Conservation (phyloP, 2,797 vertebrate genomes). For the Nothura maculosa region DNA sequence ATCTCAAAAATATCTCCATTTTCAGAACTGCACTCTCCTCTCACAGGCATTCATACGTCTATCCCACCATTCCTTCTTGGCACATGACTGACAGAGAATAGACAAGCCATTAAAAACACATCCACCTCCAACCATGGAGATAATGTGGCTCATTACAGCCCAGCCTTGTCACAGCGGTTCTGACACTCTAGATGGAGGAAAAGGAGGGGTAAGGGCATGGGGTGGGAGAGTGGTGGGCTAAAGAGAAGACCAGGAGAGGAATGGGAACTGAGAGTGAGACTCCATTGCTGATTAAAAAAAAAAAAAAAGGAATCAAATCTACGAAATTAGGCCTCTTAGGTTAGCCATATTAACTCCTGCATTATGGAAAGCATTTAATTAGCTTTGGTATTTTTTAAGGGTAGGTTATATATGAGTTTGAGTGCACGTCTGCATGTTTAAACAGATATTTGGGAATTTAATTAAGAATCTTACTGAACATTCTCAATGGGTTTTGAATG, state of each 20-base stretch:
- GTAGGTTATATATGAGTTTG: not conserved
- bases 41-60: slow-evolving; percentile 6
- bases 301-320: slow-evolving; percentile 51
- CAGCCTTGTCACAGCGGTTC: slow-evolving; percentile 76
- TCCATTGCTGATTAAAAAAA: slow-evolving; percentile 60
- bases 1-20: not conserved
- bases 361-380: accelerated
- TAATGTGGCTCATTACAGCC: slow-evolving; percentile 77
- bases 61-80: slow-evolving; percentile 62
- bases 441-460: not conserved
- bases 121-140: slow-evolving; percentile 80
- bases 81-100: slow-evolving; percentile 81
- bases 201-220: slow-evolving; percentile 27
- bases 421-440: not conserved
- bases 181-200: slow-evolving; percentile 76
- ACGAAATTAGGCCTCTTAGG: slow-evolving; percentile 65
- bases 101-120: slow-evolving; percentile 81
- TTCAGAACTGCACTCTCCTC: slow-evolving; percentile 7
- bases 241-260: not conserved
- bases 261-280: slow-evolving; percentile 33
- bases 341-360: slow-evolving; percentile 40
- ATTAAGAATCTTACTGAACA: not conserved
- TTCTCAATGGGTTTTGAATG: not conserved
- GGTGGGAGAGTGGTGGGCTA: not conserved
- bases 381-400: not conserved